Evolutionary conservation across 2,888 invertebrate genomes (phyloP).

Genomic region (Parelbella ahira): DNA sequence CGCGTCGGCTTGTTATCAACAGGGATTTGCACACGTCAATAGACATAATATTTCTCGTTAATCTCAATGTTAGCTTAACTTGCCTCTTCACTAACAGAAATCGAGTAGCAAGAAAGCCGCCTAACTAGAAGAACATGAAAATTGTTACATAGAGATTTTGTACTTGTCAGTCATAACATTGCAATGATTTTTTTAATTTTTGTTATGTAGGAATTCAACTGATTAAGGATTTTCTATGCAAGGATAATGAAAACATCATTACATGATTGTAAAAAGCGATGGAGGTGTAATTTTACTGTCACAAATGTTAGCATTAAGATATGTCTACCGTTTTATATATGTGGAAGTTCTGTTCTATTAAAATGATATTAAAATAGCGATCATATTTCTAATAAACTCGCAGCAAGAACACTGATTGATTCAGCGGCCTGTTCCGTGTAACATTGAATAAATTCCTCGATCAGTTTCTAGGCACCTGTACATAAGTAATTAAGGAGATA

Average conservation of each 20-base stretch:
- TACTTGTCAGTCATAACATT: too few species aligned
- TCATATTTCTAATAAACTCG: conserved; percentile 22
- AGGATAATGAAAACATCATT: too few species aligned
- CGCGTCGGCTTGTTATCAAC: conserved; percentile 21
- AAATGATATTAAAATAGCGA: conserved; percentile 24
- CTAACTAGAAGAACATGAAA: too few species aligned
- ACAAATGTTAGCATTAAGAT: background rate
- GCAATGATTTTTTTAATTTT: too few species aligned
- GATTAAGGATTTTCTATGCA: too few species aligned
- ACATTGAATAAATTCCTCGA: conserved; percentile 25
- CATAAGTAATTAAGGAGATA: conserved; percentile 24
- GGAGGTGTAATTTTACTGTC: too few species aligned
- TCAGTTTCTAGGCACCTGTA: conserved; percentile 23
- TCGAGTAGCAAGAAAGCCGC: too few species aligned
- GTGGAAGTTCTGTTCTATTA: conserved; percentile 17
- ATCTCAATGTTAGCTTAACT: conserved; percentile 8
- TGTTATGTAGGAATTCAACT: too few species aligned
- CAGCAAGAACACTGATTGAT: conserved; percentile 25
- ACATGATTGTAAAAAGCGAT: too few species aligned
- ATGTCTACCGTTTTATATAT: background rate
- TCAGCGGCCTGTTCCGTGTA: conserved; percentile 20
- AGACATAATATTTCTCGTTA: conserved; percentile 18
- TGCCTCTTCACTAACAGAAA: conserved; percentile 10
- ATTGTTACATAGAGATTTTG: too few species aligned
- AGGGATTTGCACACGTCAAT: conserved; percentile 22